phyloP scores from a whole-genome alignment of 1,140 invertebrate genomes.

The Trissolcus basalis region DNA sequence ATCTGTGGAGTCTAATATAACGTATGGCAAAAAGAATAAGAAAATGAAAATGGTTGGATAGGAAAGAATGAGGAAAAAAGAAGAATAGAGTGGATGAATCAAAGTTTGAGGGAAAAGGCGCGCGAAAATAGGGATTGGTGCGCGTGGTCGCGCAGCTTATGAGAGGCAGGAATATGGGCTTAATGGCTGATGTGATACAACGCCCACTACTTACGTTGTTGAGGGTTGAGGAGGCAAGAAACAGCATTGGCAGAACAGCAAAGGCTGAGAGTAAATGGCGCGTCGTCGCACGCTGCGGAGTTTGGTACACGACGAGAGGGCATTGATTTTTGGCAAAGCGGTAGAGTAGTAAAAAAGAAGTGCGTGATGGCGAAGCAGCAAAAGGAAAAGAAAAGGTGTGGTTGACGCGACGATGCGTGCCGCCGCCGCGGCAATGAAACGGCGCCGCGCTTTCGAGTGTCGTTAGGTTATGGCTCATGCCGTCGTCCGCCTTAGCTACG shows the following conservation, averaged over 20 bases:
- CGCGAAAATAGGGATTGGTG: no score
- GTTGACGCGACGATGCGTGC: neutral
- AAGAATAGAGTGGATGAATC: no score
- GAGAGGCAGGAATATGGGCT: no score
- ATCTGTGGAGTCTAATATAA: no score
- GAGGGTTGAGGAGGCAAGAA: no score
- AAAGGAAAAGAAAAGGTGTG: neutral
- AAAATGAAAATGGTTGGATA: no score
- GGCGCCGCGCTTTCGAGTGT: neutral
- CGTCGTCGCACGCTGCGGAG: slow-evolving; percentile 9
- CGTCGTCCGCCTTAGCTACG: slow-evolving; percentile 2
- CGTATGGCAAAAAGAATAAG: no score
- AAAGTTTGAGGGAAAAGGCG: no score
- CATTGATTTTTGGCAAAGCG: slow-evolving; percentile 40
- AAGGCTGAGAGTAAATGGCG: slow-evolving; percentile 9
- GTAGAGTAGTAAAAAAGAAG: neutral
- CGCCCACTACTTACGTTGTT: no score
- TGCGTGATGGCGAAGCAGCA: neutral
- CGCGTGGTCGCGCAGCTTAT: no score
- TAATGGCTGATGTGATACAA: no score
- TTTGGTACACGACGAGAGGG: slow-evolving; percentile 31
- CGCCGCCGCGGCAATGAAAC: neutral
- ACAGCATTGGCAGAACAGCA: neutral
- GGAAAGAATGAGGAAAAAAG: no score
- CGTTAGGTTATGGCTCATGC: slow-evolving; percentile 10